Evolutionary conservation across 92 coral and sea anemone species (phyloP), one percentile per base, ranked within the genome.

Genomic region (Paramuricea clavata): DNA sequence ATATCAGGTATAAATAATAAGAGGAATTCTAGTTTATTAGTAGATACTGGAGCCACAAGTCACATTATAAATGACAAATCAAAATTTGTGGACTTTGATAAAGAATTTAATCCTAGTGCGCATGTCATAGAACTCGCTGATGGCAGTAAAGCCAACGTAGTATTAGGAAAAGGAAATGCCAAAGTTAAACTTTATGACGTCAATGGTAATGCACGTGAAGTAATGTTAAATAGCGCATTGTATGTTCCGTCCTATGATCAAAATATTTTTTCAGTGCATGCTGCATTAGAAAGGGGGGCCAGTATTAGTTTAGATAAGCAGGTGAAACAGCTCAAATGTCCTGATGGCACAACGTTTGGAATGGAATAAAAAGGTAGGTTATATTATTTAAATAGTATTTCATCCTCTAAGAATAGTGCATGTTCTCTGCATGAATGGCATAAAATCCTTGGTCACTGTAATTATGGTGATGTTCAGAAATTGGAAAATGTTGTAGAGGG

Each of bases 111-210:
- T 41, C 62, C 86, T 4, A 65, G 31, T 0, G 36, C 15, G 16
- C 87, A 82, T 67, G 78, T 68, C 5, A 82, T 82, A 28, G 87
- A 82, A 32, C 67, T 82, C 8, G 79, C 78, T n/a, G 78, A 68
- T 13, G 78, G 67, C n/a, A 68, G 78, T 16, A 82, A 44, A 49
- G 86, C 86, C 5, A 69, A 68, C 3, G 87, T 83, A 2, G 87
- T 83, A 0, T 0, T 3, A 30, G 76, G 67, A 11, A 82, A 82
- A 82, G 87, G 78, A 25, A 69, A 82, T 41, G 79, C 76, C 27
- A 64, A 81, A 19, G 76, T 81, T 39, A 1, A 39, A 34, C n/a
- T 81, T 12, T 67, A 81, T 39, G 87, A 83, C 59, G 68, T 83
- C 43, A 68, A 68, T 31, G 79, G 87, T 11, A 36, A 70, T 69